Evolutionary conservation across 2,113 vertebrate species (phyloP), one percentile per base, ranked within the genome.

Genomic region (Cnemophilus loriae): DNA sequence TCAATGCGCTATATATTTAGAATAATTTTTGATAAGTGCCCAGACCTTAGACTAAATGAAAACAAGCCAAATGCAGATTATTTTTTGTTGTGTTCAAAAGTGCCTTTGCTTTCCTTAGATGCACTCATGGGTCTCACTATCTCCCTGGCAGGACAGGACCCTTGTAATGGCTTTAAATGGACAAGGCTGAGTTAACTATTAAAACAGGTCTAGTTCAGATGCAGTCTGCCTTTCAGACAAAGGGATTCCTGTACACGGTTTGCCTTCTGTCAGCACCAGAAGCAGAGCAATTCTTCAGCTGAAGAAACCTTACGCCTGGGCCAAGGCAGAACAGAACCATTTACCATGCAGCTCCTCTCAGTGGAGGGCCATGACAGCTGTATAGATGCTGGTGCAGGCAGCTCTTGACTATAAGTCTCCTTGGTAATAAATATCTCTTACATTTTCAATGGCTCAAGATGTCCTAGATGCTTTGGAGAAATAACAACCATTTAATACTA

Each of bases 261-360:
- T 90, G 80, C 64, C 44, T 50, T 57, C 67, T 75, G 70, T 69
- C 84, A 93, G 47, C 76, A 61, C 13, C 52, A 73, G 55, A 90
- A 76, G 11, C 30, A 67, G 42, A 86, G 47, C 35, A 87, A 84
- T 93, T 95, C 84, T 93, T 91, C 86, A 96, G 32, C 70, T 75
- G 84, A 69, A 73, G 78, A 75, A 59, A 44, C 13, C 33, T 63
- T 91, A 75, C 39, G 84, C 60, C 70, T 79, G 82, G 67, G 81
- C 90, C 87, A 82, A 71, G 67, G 56, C 26, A 70, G 39, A 89
- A 67, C 59, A 80, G 39, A 93, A 44, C 22, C 47, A 74, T 93
- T 93, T 69, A 63, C 84, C 73, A 81, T 52, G 42, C 33, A 75
- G 22, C 23, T 88, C 65, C 59, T 85, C 1, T 0, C 1, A 0